Evolutionary conservation across 1,140 invertebrate species (phyloP).

Genomic region (Neomicropteryx cornuta): DNA sequence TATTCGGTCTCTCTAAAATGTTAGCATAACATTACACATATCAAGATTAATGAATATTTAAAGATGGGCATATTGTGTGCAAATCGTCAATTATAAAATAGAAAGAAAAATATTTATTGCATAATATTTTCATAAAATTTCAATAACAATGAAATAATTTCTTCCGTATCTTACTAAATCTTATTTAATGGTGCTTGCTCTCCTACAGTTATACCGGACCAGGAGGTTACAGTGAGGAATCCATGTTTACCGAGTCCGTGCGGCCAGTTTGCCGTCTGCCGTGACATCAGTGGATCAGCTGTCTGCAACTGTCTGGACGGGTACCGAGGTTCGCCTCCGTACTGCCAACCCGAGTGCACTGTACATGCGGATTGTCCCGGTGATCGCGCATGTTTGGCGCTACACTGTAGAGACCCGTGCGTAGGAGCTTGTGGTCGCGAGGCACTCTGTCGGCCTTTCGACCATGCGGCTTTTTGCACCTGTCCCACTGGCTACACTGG

Average conservation of each 20-base stretch:
- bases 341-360: constrained; percentile 60
- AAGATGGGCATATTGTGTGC: too few relatives aligned
- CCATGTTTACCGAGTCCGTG: constrained; percentile 44
- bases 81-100: too few relatives aligned
- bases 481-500: constrained; percentile 55
- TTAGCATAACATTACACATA: too few relatives aligned
- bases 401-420: constrained; percentile 64
- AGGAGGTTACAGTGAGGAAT: too few relatives aligned
- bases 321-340: constrained; percentile 49
- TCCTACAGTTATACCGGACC: too few relatives aligned
- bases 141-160: too few relatives aligned
- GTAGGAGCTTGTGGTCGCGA: constrained; percentile 59
- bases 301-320: constrained; percentile 56
- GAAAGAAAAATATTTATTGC: too few relatives aligned
- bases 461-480: constrained; percentile 60
- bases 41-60: too few relatives aligned
- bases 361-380: constrained; percentile 54
- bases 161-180: too few relatives aligned
- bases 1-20: too few relatives aligned
- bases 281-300: constrained; percentile 46
- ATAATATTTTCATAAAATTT: too few relatives aligned
- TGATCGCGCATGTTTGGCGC: constrained; percentile 53
- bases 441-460: constrained; percentile 56
- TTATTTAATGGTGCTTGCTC: too few relatives aligned
- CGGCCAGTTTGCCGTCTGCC: constrained; percentile 59